phyloP scores from a whole-genome alignment of 2,797 vertebrate species.

The Enteromius treurensis region DNA sequence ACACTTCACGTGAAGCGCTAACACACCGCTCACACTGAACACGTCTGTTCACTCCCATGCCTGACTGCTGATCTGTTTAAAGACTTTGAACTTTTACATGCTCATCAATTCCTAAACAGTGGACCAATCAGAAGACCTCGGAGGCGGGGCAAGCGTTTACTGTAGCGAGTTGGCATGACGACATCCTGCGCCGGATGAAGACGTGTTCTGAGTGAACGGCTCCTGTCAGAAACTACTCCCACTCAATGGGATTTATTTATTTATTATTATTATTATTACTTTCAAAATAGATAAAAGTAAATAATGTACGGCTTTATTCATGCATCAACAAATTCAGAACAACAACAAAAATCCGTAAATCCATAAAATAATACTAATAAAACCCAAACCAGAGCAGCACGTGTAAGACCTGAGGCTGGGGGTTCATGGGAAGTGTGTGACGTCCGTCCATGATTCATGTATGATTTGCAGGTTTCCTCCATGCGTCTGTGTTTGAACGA shows the following conservation, averaged over 20 bases:
- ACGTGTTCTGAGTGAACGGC: background rate
- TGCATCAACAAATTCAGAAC: background rate
- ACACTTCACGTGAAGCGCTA: conserved; percentile 66
- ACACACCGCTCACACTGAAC: background rate
- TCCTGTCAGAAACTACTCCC: background rate
- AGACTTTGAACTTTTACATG: no score
- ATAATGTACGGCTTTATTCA: no score
- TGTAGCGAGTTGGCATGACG: background rate
- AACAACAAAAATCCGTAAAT: background rate
- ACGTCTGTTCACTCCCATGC: background rate
- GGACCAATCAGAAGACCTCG: background rate
- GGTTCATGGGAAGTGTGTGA: conserved; percentile 11
- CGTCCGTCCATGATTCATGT: background rate
- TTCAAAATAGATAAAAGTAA: background rate
- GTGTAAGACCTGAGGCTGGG: background rate
- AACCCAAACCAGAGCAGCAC: background rate
- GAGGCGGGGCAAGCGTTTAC: background rate
- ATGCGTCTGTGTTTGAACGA: background rate
- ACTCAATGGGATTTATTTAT: background rate
- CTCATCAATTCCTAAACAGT: background rate
- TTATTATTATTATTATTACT: no score
- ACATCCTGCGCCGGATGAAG: no score
- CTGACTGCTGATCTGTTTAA: background rate
- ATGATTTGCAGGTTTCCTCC: background rate
- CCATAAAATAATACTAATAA: background rate